Percentiles rank a stretch among this genome's conserved stretches.
Evolutionary conservation across 1,140 invertebrate species (phyloP).

Genomic region (Drosophila leontia): DNA sequence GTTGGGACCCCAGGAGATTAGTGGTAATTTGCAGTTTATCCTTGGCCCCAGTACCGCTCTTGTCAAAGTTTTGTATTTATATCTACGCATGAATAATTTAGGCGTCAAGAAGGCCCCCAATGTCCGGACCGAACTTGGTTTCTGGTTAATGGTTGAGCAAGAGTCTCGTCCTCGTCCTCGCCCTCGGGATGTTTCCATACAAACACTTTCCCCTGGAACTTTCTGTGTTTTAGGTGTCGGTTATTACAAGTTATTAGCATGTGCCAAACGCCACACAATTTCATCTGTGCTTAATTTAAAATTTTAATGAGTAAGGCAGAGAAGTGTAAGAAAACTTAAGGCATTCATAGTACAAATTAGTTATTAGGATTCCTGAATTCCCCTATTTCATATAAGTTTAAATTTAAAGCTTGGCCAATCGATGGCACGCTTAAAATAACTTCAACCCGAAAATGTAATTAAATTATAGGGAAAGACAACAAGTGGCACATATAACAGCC

Average conservation of each 20-base stretch:
- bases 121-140: slow-evolving; percentile 50
- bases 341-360: background rate
- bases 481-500: slow-evolving; percentile 54
- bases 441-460: slow-evolving; percentile 20
- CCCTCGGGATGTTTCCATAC: background rate
- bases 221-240: slow-evolving; percentile 42
- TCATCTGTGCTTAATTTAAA: slow-evolving; percentile 18
- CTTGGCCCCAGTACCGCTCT: slow-evolving; percentile 17
- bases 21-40: slow-evolving; percentile 61
- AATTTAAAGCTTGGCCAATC: slow-evolving; percentile 3
- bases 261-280: slow-evolving; percentile 26
- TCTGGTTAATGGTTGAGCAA: slow-evolving; percentile 37
- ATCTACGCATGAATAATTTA: slow-evolving; percentile 80
- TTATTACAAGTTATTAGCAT: slow-evolving; percentile 58
- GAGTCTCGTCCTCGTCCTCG: slow-evolving; percentile 1
- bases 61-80: slow-evolving; percentile 75
- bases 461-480: slow-evolving; percentile 49
- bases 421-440: slow-evolving; percentile 1
- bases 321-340: background rate
- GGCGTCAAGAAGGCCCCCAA: slow-evolving; percentile 51
- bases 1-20: slow-evolving; percentile 58
- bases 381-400: background rate
- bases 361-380: background rate
- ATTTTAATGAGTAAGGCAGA: slow-evolving; percentile 19
- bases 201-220: slow-evolving; percentile 8